Evolutionary conservation across 2,888 invertebrate species (phyloP), one percentile per base, ranked within the genome.

Genomic region (Cephus runcator): DNA sequence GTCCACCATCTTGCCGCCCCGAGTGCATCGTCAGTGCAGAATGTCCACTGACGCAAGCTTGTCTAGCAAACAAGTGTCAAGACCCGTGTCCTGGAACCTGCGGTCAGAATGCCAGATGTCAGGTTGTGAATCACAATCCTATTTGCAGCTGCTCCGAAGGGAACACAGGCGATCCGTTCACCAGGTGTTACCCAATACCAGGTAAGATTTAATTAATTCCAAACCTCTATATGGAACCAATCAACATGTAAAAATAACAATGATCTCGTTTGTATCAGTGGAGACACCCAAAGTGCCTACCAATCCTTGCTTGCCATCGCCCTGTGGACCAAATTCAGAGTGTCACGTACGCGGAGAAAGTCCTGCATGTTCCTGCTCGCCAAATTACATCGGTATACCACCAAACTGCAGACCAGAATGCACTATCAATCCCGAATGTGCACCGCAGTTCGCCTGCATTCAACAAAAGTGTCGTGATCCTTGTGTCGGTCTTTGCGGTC

Each of bases 11-110:
- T 69, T 97, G 97, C 88, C 93, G 96, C 84, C 96, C 96, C 0
- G 96, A 97, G 92, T 97, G 97, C 87, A 95, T 96, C 9, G 95
- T 95, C 83, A 97, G 95, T 83, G 94, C 96, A 4, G 97, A 97
- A 90, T 97, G 97, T 90, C 92, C 95, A 4, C 93, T 94, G 79
- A 94, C 95, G 76, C 95, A 94, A 90, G 95, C 97, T 11, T 97
- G 97, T 87, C 93, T 95, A 69, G 95, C 95, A 84, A 94, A 94
- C 81, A 96, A 95, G 92, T 97, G 97, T 88, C 93, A 94, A 75
- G 95, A 97, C 92, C 97, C 97, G 12, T 97, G 97, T 85, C 93
- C 94, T 3, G 96, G 96, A 75, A 94, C 95, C 73, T 97, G 97
- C 87, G 97, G 96, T 31, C 93, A 95, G 83, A 95, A 95, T 87